Base-by-base conservation (phyloP, 2,113 vertebrate genomes). In the Xenopus laevis region DNA sequence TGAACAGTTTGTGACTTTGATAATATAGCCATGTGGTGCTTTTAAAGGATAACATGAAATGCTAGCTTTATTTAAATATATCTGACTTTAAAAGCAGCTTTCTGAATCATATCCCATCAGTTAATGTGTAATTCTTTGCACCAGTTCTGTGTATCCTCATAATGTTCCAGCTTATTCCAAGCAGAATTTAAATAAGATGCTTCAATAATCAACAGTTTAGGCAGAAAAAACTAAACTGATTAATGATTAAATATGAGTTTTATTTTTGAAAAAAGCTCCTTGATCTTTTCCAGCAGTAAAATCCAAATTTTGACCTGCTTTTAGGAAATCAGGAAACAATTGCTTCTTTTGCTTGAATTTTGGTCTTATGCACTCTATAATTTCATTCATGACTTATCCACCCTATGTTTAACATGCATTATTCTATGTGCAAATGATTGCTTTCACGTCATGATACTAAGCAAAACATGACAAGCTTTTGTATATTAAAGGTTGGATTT, bases 21-120 rank as follows among this genome's bases (percentile, higher is more conserved):
- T 77, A 70, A 79, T 65, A 81, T 65, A 80, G 79, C 76, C 86
- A 87, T 81, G 85, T 85, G 84, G 83, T 81, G 90, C 89, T 93
- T 91, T 90, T 89, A 92, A 90, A 65, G 89, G 91, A 92, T 93
- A 79, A 90, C 83, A 86, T 84, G 79, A 89, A 90, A 87, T 85
- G 82, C 82, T 85, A 15, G 79, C 85, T 91, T 87, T 83, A 89
- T 84, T 89, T 83, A 84, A 88, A 87, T 86, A 74, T 86, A 86
- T 85, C 88, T 89, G 86, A 89, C 87, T 83, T 85, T 87, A 87
- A 92, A 89, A 63, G 84, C 84, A 85, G 86, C 82, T 90, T 88
- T 55, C 91, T 84, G 62, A 78, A 86, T 89, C 83, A 85, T 33
- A 75, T 74, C 57, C 60, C 82, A 79, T 77, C 84, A 80, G 79